These are phyloP conservation scores for Amphiura filiformis DNA, from an alignment of 35 echinoderm and acorn worm species.

Conservation along the genomic window DNA sequence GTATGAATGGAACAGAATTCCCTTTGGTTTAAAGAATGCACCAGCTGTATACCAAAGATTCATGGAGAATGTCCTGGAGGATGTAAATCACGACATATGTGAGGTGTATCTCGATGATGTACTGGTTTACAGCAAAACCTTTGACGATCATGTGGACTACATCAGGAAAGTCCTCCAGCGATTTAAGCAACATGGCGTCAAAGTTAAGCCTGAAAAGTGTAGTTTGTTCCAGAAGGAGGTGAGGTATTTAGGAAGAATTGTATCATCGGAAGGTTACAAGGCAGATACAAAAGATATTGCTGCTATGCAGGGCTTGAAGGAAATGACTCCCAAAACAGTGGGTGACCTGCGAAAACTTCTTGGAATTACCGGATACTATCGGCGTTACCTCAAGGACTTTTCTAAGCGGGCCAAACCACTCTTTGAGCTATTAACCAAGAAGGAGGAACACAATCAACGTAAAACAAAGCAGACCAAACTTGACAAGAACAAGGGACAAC, in stretches of 20 bases:
- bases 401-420: slow-evolving; percentile 15
- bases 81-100: no score
- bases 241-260: slow-evolving; percentile 8
- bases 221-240: slow-evolving; percentile 35
- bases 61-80: no score
- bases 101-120: no score
- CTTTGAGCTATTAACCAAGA: background rate
- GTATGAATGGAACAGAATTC: no score
- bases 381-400: slow-evolving; percentile 42
- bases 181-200: slow-evolving; percentile 27
- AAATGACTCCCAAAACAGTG: slow-evolving; percentile 16
- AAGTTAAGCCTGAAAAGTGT: slow-evolving; percentile 47
- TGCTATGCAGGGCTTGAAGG: slow-evolving; percentile 38
- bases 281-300: slow-evolving; percentile 57
- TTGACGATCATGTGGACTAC: no score
- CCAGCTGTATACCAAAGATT: no score
- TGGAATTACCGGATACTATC: slow-evolving; percentile 63
- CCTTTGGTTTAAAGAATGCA: no score
- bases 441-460: background rate
- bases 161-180: no score
- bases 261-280: slow-evolving; percentile 19
- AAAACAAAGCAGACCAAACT: background rate
- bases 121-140: no score
- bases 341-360: slow-evolving; percentile 60
- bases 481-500: no score